Percentiles rank a stretch among this genome's conserved stretches.
These are phyloP conservation scores for Aegotheles bennettii DNA, from an alignment of 2,113 vertebrate genomes.

Conservation along the genomic window DNA sequence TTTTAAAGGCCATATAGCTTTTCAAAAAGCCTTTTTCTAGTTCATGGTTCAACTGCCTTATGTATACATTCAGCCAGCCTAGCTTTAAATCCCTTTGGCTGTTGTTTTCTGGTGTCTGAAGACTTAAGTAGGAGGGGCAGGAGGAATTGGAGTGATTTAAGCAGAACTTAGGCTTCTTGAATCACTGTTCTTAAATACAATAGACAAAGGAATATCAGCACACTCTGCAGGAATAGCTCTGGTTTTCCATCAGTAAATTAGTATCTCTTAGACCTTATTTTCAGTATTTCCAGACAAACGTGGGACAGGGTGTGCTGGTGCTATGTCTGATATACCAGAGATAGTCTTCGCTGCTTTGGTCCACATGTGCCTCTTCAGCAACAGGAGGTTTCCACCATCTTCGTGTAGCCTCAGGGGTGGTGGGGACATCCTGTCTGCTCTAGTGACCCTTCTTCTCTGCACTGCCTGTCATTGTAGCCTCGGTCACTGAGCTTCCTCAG, in stretches of 20 bases:
- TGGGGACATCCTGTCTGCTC: accelerated
- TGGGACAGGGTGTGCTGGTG: not conserved
- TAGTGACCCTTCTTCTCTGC: accelerated
- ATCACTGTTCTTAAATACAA: not conserved
- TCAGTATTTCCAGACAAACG: not conserved
- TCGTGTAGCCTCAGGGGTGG: not conserved
- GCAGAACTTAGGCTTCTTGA: not conserved
- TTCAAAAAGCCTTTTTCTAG: not conserved
- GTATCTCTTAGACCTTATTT: not conserved
- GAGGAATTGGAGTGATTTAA: not conserved
- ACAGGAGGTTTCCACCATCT: not conserved
- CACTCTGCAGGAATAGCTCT: not conserved
- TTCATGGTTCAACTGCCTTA: accelerated
- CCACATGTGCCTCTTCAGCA: not conserved
- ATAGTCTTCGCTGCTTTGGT: not conserved
- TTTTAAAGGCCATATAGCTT: not conserved
- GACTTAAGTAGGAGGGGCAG: not conserved
- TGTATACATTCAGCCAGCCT: not conserved
- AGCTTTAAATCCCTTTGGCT: not conserved
- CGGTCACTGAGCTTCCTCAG: not conserved
- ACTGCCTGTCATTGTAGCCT: accelerated
- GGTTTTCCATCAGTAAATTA: not conserved
- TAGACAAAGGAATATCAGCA: not conserved
- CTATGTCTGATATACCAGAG: not conserved
- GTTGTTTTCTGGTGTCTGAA: not conserved